Conservation (phyloP, 2,113 vertebrate genomes). For the Epinephelus cyanopodus region DNA sequence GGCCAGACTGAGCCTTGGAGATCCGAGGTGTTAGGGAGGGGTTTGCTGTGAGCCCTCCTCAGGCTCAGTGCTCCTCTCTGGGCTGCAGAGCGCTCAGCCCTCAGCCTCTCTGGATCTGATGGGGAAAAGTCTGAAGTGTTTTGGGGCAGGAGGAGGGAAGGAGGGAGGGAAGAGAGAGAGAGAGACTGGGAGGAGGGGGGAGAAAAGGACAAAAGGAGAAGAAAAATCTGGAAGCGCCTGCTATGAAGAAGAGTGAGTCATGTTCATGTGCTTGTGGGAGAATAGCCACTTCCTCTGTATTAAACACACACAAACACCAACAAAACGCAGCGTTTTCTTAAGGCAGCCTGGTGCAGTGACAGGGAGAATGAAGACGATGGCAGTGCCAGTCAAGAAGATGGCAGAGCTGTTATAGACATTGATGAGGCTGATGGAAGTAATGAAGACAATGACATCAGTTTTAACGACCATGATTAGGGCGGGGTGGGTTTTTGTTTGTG, state of each 20-base stretch:
- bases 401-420: not conserved
- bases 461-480: slow-evolving; percentile 25
- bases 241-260: slow-evolving; percentile 76
- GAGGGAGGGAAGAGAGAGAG: not conserved
- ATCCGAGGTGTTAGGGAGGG: slow-evolving; percentile 68
- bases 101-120: slow-evolving; percentile 52
- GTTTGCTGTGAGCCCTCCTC: slow-evolving; percentile 64
- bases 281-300: slow-evolving; percentile 78
- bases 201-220: slow-evolving; percentile 66
- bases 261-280: slow-evolving; percentile 79
- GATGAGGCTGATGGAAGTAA: slow-evolving; percentile 23
- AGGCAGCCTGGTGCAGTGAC: not conserved
- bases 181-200: not conserved
- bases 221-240: slow-evolving; percentile 71
- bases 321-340: slow-evolving; percentile 37
- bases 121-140: slow-evolving; percentile 40
- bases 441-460: slow-evolving; percentile 26
- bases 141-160: not conserved
- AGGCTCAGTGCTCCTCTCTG: slow-evolving; percentile 42
- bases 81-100: slow-evolving; percentile 36
- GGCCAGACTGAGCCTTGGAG: slow-evolving; percentile 65
- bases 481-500: slow-evolving; percentile 26
- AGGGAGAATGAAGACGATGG: not conserved
- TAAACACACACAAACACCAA: slow-evolving; percentile 51
- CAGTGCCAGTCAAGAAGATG: not conserved